phyloP scores from a whole-genome alignment of 2,888 invertebrate genomes.

The Mactromeris polynyma region DNA sequence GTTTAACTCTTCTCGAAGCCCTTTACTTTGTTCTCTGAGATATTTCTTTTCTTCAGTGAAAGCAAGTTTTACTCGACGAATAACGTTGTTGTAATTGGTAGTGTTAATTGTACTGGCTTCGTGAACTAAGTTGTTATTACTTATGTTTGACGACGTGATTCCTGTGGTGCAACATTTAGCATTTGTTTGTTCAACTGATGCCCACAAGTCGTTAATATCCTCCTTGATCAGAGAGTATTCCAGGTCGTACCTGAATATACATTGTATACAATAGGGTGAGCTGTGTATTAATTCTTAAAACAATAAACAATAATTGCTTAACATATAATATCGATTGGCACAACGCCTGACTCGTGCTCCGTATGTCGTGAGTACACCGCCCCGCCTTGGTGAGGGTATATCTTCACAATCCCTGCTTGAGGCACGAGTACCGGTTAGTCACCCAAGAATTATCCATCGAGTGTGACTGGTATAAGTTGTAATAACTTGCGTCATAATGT shows the following conservation, averaged over 20 bases:
- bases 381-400: too few relatives aligned
- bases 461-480: too few relatives aligned
- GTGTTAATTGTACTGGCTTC: background rate
- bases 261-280: too few relatives aligned
- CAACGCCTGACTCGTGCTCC: too few relatives aligned
- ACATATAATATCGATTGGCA: too few relatives aligned
- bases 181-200: background rate
- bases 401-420: too few relatives aligned
- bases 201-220: conserved; percentile 19
- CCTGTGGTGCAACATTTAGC: background rate
- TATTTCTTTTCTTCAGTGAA: background rate
- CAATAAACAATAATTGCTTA: too few relatives aligned
- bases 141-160: background rate
- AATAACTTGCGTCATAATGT: too few relatives aligned
- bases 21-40: background rate
- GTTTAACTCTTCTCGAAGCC: background rate
- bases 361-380: too few relatives aligned
- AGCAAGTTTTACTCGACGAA: background rate
- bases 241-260: conserved; percentile 15
- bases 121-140: background rate
- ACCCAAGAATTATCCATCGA: too few relatives aligned
- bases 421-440: too few relatives aligned
- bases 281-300: too few relatives aligned
- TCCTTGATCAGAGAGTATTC: conserved; percentile 17
- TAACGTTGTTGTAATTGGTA: background rate